A percentile compares a stretch with the other conserved stretches of the same genome.
phyloP scores from a whole-genome alignment of 2,113 vertebrate genomes.

The Psilopsiagon aurifrons region DNA sequence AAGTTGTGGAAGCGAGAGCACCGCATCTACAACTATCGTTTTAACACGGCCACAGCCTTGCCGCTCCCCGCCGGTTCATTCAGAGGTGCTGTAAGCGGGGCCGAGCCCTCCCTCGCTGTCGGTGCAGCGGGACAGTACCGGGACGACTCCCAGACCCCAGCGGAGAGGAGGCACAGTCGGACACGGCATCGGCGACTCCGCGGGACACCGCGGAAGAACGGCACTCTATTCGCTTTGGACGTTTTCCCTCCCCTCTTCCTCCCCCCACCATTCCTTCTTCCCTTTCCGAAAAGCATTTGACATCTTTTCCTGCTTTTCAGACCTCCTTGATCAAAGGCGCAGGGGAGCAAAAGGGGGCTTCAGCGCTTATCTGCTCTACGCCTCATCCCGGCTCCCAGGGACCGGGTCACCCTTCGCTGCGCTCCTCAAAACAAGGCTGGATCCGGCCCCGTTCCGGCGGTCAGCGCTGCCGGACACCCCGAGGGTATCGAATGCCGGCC shows the following conservation, averaged over 20 bases:
- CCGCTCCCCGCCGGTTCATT: neutral
- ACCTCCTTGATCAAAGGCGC: neutral
- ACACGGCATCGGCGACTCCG: neutral
- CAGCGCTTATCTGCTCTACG: neutral
- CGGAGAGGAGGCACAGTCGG: neutral
- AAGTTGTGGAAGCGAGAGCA: neutral
- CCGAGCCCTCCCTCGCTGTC: neutral
- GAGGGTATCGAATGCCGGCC: neutral
- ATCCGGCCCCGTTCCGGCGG: neutral
- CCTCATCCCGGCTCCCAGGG: neutral
- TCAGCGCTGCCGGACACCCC: neutral
- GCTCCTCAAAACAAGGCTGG: neutral
- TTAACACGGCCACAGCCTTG: neutral
- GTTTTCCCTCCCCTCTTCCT: neutral
- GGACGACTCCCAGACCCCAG: neutral
- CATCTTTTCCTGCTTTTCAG: neutral
- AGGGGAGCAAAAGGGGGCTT: neutral
- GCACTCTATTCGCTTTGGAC: neutral
- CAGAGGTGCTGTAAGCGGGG: neutral
- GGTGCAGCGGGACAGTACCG: neutral
- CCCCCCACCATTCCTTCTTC: neutral
- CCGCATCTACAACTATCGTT: neutral
- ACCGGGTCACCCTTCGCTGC: neutral
- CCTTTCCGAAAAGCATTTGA: neutral
- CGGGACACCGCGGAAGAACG: neutral